phyloP scores from a whole-genome alignment of 2,888 invertebrate species.

The Tricholauxania praeusta region DNA sequence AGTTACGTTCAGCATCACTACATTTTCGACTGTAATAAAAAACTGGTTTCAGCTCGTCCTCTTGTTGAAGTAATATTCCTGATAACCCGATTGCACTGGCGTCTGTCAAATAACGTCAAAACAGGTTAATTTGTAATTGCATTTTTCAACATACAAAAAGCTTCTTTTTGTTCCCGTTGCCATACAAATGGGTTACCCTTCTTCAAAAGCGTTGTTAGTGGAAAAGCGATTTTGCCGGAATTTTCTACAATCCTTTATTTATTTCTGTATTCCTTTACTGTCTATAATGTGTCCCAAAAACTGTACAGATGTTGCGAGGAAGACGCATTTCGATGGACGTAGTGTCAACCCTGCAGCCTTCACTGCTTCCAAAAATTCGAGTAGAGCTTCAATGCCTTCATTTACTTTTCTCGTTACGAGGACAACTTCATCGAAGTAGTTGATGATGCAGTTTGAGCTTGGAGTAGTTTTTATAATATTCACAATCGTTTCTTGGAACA shows the following conservation, averaged over 20 bases:
- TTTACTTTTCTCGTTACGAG: constrained; percentile 30
- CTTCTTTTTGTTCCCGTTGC: constrained; percentile 30
- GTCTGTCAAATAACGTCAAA: constrained; percentile 24
- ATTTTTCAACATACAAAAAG: constrained; percentile 25
- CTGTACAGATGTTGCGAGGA: constrained; percentile 31
- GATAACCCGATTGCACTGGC: constrained; percentile 20
- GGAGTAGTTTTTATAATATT: constrained; percentile 29
- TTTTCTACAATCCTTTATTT: constrained; percentile 40
- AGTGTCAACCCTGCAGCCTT: constrained; percentile 37
- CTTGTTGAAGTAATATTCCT: constrained; percentile 28
- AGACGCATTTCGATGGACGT: constrained; percentile 42
- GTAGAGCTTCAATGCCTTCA: constrained; percentile 28
- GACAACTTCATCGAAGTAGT: constrained; percentile 41
- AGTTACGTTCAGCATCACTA: constrained; percentile 50
- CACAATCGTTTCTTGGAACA: constrained; percentile 56
- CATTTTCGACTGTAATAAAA: constrained; percentile 18
- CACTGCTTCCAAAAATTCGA: constrained; percentile 37
- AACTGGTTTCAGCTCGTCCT: constrained; percentile 10
- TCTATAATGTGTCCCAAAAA: constrained; percentile 40
- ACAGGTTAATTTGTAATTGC: constrained; percentile 30
- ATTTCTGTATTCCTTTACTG: constrained; percentile 35
- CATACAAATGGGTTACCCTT: constrained; percentile 40
- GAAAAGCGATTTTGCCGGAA: constrained; percentile 34
- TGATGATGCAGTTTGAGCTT: constrained; percentile 28
- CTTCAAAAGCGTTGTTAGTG: constrained; percentile 41